phyloP scores from a whole-genome alignment of 1,140 invertebrate genomes.

The Ceratina australensis region DNA sequence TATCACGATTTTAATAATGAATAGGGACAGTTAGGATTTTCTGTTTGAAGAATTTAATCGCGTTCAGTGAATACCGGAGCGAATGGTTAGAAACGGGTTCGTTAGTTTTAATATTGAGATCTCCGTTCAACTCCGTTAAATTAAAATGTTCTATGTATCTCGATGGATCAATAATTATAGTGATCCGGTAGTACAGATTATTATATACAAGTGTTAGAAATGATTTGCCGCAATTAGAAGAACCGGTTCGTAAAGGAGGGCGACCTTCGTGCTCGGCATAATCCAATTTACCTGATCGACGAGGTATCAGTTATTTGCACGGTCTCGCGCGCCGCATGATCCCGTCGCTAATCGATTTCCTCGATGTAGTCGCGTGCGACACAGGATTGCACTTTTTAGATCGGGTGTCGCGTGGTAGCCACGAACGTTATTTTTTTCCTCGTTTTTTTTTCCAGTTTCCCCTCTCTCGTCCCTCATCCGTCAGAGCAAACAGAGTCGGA shows the following conservation, averaged over 20 bases:
- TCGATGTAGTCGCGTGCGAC: constrained; percentile 60
- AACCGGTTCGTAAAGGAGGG: not conserved
- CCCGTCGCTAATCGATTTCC: constrained; percentile 61
- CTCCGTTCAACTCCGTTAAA: no score
- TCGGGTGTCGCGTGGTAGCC: constrained; percentile 55
- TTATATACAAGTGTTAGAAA: no score
- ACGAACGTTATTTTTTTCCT: constrained; percentile 47
- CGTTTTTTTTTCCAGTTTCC: constrained; percentile 32
- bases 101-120: not conserved
- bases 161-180: not conserved
- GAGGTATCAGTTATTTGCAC: constrained; percentile 18
- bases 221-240: no score
- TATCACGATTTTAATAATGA: constrained; percentile 30
- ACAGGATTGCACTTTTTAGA: constrained; percentile 68
- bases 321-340: constrained; percentile 52
- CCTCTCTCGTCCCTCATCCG: constrained; percentile 35
- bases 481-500: constrained; percentile 22
- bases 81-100: not conserved
- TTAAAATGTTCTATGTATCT: no score
- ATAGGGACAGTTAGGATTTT: constrained; percentile 20
- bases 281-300: constrained; percentile 3
- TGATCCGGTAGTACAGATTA: not conserved
- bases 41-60: not conserved
- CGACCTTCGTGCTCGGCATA: not conserved
- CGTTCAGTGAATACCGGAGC: not conserved